Evolutionary conservation across 2,797 vertebrate genomes (phyloP).

Genomic region (Perodicticus potto): DNA sequence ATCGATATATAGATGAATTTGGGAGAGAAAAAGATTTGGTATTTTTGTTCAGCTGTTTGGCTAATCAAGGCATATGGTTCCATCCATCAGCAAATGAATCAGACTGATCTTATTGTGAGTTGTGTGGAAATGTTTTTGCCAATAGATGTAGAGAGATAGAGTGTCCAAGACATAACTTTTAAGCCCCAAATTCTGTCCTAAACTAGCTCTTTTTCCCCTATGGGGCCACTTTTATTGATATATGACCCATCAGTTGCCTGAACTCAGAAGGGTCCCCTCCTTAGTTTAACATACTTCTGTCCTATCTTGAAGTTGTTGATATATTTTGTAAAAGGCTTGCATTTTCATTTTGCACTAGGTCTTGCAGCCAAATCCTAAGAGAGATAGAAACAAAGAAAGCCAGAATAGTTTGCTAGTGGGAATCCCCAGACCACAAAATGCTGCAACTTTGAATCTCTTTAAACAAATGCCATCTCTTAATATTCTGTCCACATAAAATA

Average conservation of each 20-base stretch:
- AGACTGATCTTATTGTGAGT: background rate
- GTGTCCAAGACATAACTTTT: background rate
- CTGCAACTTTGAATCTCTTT: background rate
- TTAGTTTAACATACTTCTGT: background rate
- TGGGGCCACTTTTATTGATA: background rate
- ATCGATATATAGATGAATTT: conserved; percentile 17
- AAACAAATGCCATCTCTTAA: background rate
- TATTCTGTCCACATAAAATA: background rate
- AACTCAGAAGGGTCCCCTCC: background rate
- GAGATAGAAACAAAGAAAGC: background rate
- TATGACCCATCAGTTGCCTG: background rate
- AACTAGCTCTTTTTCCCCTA: background rate
- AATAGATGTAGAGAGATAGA: background rate
- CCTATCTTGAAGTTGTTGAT: background rate
- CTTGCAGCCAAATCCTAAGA: background rate
- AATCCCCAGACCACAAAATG: background rate
- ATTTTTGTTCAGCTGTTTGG: conserved; percentile 31
- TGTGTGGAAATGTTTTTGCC: background rate
- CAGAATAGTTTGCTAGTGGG: background rate
- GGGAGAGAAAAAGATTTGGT: background rate
- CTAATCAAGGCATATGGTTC: background rate
- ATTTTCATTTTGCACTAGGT: background rate
- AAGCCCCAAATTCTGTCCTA: background rate
- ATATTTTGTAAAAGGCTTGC: background rate
- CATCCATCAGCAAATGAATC: background rate